Evolutionary conservation across 53 echinoderm and acorn worm genomes (phyloP), one percentile per base, ranked within the genome.

Genomic region (Holothuria leucospilota): DNA sequence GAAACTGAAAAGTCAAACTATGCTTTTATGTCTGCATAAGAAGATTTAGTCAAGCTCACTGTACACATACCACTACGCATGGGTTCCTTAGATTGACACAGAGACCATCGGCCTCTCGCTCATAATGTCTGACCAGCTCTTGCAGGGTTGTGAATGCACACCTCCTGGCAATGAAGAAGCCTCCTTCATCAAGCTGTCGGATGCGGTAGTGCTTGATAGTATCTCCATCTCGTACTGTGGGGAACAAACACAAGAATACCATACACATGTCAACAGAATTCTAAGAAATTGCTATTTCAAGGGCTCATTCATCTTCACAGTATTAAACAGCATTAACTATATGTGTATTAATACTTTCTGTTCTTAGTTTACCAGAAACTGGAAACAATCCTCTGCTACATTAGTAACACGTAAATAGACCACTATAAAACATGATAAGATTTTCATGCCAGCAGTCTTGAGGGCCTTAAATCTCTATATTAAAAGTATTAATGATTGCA

Each of bases 161-260:
- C 30, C 99, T 89, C 65, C 95, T 79, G 26, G 95, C 99, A 28
- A 95, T 95, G 69, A 95, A 95, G 64, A 93, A 99, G 21, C 99
- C 95, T 0, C 99, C 99, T 25, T 95, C 94, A 59, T 95, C 99
- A 0, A 95, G 91, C 81, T 95, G 95, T 20, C 95, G 77, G 49
- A 95, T 99, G 69, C 99, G 87, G 89, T 99, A 99, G 87, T 99
- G 99, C 69, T 99, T 99, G 59, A 99, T 92, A 2, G 99, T 99
- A 78, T 99, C 99, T 28, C 99, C 99, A 85, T 99, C 99, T 59
- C 99, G 99, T 85, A 99, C 98, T 99, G 62, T 27, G 63, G 63
- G 60, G 27, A 79, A 67, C 53, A 51, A 59, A 75, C 3, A 56
- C 16, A 56, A 56, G 18, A 16, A 56, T 1, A 56, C 56, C 18